Conservation (phyloP, 2,888 invertebrate species). For the Colostygia pectinataria region DNA sequence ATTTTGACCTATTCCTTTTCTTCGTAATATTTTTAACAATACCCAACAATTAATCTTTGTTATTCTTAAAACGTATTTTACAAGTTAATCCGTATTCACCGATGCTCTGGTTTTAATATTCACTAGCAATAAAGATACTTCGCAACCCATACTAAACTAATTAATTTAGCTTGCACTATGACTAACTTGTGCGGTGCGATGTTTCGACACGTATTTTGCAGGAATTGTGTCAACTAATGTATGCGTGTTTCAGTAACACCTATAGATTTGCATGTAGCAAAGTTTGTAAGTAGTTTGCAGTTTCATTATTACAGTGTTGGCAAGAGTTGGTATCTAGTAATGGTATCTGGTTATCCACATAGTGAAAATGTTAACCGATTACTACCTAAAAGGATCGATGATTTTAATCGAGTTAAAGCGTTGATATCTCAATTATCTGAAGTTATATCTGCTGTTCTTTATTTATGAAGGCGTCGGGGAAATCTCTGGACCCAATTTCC, state of each 20-base stretch:
- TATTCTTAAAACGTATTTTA: no score
- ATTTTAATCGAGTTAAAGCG: no score
- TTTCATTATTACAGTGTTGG: slow-evolving; percentile 15
- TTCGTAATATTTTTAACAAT: no score
- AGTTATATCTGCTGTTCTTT: neutral
- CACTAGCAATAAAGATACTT: slow-evolving; percentile 19
- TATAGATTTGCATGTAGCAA: slow-evolving; percentile 14
- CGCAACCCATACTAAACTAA: slow-evolving; percentile 26
- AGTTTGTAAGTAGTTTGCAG: neutral
- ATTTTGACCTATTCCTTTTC: no score
- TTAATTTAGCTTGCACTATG: slow-evolving; percentile 33
- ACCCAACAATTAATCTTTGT: no score
- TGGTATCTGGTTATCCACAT: no score
- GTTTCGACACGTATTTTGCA: slow-evolving; percentile 33
- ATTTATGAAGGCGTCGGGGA: neutral
- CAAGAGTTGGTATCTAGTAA: no score
- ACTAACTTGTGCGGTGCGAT: slow-evolving; percentile 31
- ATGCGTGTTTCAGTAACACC: slow-evolving; percentile 16
- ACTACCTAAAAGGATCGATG: no score
- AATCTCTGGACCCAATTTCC: neutral
- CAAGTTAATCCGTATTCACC: no score
- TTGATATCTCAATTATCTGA: neutral
- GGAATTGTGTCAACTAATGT: slow-evolving; percentile 33
- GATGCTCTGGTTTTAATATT: slow-evolving; percentile 22
- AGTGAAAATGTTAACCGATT: no score